Evolutionary conservation across 2,888 invertebrate genomes (phyloP).

Genomic region (Lepeophtheirus nordmannii): DNA sequence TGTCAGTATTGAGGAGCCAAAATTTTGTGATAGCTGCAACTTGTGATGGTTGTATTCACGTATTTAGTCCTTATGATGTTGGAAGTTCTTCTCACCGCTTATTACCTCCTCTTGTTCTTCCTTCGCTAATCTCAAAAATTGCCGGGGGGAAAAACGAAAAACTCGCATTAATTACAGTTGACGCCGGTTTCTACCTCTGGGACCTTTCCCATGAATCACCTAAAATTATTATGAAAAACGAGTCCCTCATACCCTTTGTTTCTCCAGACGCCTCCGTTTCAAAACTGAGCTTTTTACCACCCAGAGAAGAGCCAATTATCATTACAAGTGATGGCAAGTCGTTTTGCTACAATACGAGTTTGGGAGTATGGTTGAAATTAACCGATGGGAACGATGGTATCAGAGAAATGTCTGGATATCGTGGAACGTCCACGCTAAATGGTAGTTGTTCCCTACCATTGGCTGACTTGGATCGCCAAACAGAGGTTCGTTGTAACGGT

Average conservation of each 20-base stretch:
- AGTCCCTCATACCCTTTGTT: not conserved
- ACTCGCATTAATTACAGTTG: not conserved
- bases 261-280: not conserved
- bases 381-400: not conserved
- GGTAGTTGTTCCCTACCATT: not conserved
- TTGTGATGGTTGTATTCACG: constrained; percentile 1
- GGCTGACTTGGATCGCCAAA: not conserved
- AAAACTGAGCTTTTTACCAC: not conserved
- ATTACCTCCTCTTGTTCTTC: not conserved
- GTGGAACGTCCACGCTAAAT: not conserved
- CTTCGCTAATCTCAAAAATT: not conserved
- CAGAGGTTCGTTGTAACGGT: not conserved
- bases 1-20: not conserved
- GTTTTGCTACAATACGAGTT: not conserved
- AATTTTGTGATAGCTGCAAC: not conserved
- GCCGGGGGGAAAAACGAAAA: not conserved
- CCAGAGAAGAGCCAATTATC: not conserved
- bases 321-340: not conserved
- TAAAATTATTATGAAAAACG: not conserved
- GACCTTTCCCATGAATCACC: not conserved
- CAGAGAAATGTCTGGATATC: not conserved
- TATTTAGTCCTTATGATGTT: not conserved
- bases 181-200: constrained; percentile 6
- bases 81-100: not conserved
- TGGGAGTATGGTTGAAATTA: not conserved